A percentile compares a stretch with the other conserved stretches of the same genome.
Conservation (phyloP, 1,140 invertebrate genomes). For the Brachionus paranguensis region DNA sequence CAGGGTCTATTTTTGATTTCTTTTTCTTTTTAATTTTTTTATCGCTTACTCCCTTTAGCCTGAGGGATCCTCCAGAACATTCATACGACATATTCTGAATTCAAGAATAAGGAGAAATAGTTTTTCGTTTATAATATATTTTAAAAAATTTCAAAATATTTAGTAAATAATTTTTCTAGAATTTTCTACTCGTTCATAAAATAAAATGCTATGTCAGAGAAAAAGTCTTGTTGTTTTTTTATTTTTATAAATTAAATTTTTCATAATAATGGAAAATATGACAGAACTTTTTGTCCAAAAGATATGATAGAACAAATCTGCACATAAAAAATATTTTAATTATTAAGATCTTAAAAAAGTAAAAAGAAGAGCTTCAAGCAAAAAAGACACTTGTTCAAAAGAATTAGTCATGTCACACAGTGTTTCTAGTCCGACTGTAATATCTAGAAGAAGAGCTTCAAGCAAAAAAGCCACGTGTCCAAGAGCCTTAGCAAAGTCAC, state of each 20-base stretch:
- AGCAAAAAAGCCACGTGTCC: too few species aligned
- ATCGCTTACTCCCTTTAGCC: slow-evolving; percentile 9
- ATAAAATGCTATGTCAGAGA: background rate
- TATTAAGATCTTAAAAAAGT: too few species aligned
- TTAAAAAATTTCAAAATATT: background rate
- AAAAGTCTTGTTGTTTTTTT: background rate
- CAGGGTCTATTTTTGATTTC: background rate
- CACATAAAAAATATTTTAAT: too few species aligned
- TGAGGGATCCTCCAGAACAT: slow-evolving; percentile 19
- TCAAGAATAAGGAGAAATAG: background rate
- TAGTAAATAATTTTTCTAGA: background rate
- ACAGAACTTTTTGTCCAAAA: too few species aligned
- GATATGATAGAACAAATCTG: too few species aligned
- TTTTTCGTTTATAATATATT: background rate
- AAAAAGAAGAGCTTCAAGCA: too few species aligned
- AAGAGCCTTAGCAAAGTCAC: too few species aligned
- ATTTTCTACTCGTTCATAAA: background rate
- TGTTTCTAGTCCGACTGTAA: too few species aligned
- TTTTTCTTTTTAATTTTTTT: slow-evolving; percentile 28
- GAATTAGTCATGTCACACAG: too few species aligned
- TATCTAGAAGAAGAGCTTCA: too few species aligned
- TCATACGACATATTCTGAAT: background rate
- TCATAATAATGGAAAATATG: background rate
- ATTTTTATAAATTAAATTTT: background rate
- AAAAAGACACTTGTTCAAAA: too few species aligned